These are phyloP conservation scores for Grammomys dolichurus DNA, from an alignment of 2,113 vertebrate genomes.

Conservation along the genomic window DNA sequence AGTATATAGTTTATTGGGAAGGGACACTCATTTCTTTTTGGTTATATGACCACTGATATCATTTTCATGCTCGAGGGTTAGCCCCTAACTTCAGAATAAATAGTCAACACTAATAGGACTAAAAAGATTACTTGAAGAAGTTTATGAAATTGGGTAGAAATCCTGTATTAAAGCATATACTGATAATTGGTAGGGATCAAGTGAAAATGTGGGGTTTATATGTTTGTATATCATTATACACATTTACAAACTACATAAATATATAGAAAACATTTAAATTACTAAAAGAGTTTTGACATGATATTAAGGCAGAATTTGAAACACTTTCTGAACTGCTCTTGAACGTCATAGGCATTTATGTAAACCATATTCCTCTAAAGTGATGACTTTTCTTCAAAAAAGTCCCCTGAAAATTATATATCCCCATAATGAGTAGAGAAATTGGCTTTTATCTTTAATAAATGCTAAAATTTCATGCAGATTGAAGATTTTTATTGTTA, in stretches of 20 bases:
- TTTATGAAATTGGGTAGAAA: neutral
- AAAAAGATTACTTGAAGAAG: neutral
- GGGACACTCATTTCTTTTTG: too few relatives aligned
- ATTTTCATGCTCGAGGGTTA: neutral
- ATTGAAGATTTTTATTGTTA: too few relatives aligned
- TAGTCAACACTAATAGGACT: neutral
- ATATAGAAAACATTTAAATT: neutral
- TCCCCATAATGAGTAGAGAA: neutral
- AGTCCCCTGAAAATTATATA: neutral
- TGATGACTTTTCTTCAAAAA: neutral
- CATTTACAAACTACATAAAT: neutral
- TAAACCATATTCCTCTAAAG: neutral
- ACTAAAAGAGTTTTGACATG: neutral
- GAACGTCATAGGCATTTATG: neutral
- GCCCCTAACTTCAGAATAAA: neutral
- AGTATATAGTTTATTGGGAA: too few relatives aligned
- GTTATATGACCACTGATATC: neutral
- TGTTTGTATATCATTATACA: neutral
- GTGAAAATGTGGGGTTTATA: neutral
- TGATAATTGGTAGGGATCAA: neutral
- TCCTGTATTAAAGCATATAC: neutral
- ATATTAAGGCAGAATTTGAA: neutral
- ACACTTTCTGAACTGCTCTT: neutral
- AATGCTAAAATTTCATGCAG: neutral
- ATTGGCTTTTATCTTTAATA: neutral